These are phyloP conservation scores for Nylanderia fulva DNA, from an alignment of 1,140 invertebrate species.

Conservation along the genomic window DNA sequence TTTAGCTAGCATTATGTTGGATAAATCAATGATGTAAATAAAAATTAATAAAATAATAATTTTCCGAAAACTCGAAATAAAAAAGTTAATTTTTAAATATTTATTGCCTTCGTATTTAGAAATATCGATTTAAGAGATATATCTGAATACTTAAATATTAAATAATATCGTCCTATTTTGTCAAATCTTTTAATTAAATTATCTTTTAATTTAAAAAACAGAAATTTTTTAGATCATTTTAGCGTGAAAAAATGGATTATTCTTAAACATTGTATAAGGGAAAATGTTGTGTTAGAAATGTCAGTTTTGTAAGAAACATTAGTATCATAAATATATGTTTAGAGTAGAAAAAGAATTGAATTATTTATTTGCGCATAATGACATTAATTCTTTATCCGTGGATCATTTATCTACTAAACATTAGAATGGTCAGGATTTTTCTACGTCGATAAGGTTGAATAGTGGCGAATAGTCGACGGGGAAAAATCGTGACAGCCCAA, in stretches of 20 bases:
- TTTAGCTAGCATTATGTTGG: not conserved
- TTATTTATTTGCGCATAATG: constrained; percentile 25
- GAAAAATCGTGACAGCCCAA: constrained; percentile 40
- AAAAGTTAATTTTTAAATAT: not conserved
- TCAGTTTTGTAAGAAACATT: not conserved
- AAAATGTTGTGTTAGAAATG: not conserved
- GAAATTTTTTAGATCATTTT: not conserved
- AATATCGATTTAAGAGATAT: not conserved
- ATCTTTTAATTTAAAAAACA: not conserved
- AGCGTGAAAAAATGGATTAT: not conserved
- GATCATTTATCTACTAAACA: constrained; percentile 26
- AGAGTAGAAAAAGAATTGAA: not conserved
- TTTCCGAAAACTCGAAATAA: not conserved
- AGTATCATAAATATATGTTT: not conserved
- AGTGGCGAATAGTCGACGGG: constrained; percentile 14
- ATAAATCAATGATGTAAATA: no score
- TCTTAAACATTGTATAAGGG: not conserved
- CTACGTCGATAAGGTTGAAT: constrained; percentile 23
- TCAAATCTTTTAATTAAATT: no score
- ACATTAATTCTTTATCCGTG: not conserved
- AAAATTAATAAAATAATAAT: no score
- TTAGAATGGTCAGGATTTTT: not conserved
- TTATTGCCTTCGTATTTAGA: not conserved
- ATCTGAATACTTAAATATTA: no score
- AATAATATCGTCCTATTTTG: no score